Evolutionary conservation across 2,797 vertebrate genomes (phyloP), one percentile per base, ranked within the genome.

Genomic region (Lophotriccus pileatus): DNA sequence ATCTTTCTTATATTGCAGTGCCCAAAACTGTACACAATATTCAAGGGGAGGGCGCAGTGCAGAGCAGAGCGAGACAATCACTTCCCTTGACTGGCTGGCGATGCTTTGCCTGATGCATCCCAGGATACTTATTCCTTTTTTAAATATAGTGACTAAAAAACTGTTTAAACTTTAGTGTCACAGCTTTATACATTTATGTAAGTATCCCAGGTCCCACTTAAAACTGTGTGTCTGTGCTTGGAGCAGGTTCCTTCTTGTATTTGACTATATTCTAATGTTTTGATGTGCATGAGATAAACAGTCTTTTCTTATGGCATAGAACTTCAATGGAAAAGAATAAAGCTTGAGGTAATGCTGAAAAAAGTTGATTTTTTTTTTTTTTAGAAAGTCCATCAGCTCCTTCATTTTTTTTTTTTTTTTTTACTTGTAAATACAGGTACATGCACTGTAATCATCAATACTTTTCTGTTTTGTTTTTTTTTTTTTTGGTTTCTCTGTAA

Each of bases 291-390:
- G 25, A 64, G 58, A 41, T 12, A 47, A 70, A 56, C 32, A 15
- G 5, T 60, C 12, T 66, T 39, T 30, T 79, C 30, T 36, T 58
- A 16, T 0, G 0, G 24, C 1, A 0, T 7, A 75, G 52, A 36
- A 8, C 25, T 67, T 10, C 27, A n/a, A n/a, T 14, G 20, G 66
- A 47, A 59, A 82, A 60, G 21, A 62, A 27, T 12, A n/a, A 77
- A 63, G 6, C 22, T 36, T 76, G 36, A 74, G 10, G 18, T 47
- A 87, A 43, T 39, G 30, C 11, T 64, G 28, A 32, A 56, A 32
- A 69, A 68, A 28, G 19, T 30, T 52, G 9, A 12, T 21, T 10
- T 39, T 39, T 39, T 37, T 37, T 37, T 37, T 37, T 37, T 74
- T 11, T 37, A n/a, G 5, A 12, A 58, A 63, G 15, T 83, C 13